Evolutionary conservation across 2,113 vertebrate species (phyloP).

Genomic region (Nycticryphes semicollaris): DNA sequence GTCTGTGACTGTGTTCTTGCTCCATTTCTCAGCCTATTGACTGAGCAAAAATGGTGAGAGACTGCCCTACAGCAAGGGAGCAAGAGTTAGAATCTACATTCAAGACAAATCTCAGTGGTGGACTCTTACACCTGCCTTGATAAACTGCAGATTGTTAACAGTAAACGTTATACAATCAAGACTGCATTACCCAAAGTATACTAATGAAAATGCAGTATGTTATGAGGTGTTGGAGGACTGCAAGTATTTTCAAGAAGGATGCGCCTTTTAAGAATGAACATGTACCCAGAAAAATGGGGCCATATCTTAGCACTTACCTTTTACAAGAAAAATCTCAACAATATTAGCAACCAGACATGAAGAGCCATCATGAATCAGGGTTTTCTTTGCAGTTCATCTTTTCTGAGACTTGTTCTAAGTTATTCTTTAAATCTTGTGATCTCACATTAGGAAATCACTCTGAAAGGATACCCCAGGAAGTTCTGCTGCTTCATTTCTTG

Average conservation of each 20-base stretch:
- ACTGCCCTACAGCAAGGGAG: not conserved
- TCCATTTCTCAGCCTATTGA: not conserved
- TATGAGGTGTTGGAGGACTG: rapidly evolving
- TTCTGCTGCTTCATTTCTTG: not conserved
- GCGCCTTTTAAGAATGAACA: not conserved
- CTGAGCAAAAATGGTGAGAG: not conserved
- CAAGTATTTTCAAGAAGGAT: not conserved
- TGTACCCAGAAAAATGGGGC: not conserved
- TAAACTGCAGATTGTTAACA: not conserved
- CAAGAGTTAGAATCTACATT: not conserved
- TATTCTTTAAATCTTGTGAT: not conserved
- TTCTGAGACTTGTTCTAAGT: not conserved
- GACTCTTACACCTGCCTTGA: not conserved
- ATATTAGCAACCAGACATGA: not conserved
- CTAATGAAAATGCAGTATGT: not conserved
- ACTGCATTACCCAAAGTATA: not conserved
- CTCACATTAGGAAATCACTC: not conserved
- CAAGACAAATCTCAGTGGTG: not conserved
- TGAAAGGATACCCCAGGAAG: not conserved
- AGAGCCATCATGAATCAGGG: not conserved
- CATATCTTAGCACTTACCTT: not conserved
- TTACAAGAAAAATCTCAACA: not conserved
- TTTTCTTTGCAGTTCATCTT: not conserved
- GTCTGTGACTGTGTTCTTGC: not conserved
- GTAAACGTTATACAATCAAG: not conserved